phyloP scores from a whole-genome alignment of 2,113 vertebrate species.

The Planiliza haematocheilus region DNA sequence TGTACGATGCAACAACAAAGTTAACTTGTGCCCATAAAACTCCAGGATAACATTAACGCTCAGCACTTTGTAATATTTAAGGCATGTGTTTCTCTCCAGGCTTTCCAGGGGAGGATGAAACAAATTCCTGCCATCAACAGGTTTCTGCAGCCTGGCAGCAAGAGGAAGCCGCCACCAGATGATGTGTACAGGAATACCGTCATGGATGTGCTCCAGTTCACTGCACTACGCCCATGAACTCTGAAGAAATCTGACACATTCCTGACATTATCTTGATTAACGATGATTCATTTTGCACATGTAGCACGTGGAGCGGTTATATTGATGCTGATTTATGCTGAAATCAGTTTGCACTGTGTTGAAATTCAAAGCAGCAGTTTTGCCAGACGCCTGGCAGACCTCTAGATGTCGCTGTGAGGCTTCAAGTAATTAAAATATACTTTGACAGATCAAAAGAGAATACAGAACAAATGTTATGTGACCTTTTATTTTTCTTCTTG shows the following conservation, averaged over 20 bases:
- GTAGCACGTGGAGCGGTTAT: too few species aligned
- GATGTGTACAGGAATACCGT: constrained; percentile 67
- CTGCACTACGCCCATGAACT: not conserved
- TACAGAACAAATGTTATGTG: not conserved
- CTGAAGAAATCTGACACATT: not conserved
- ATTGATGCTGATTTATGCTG: too few species aligned
- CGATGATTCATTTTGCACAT: too few species aligned
- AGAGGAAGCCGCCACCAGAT: constrained; percentile 84
- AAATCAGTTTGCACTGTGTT: too few species aligned
- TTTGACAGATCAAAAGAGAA: not conserved
- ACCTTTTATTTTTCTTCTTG: not conserved
- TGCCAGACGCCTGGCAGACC: too few species aligned
- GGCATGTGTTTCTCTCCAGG: constrained; percentile 71
- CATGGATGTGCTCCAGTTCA: constrained; percentile 74
- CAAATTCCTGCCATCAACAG: constrained; percentile 84
- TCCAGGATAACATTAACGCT: too few species aligned
- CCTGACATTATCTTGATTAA: not conserved
- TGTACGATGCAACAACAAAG: too few species aligned
- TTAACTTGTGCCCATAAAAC: too few species aligned
- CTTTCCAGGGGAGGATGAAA: constrained; percentile 88
- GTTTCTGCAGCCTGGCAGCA: constrained; percentile 91
- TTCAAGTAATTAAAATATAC: not conserved
- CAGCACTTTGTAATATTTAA: not conserved
- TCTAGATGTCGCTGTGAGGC: constrained; percentile 47
- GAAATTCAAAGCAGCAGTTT: too few species aligned